phyloP scores from a whole-genome alignment of 2,797 vertebrate species.

The Gambusia yucatana region DNA sequence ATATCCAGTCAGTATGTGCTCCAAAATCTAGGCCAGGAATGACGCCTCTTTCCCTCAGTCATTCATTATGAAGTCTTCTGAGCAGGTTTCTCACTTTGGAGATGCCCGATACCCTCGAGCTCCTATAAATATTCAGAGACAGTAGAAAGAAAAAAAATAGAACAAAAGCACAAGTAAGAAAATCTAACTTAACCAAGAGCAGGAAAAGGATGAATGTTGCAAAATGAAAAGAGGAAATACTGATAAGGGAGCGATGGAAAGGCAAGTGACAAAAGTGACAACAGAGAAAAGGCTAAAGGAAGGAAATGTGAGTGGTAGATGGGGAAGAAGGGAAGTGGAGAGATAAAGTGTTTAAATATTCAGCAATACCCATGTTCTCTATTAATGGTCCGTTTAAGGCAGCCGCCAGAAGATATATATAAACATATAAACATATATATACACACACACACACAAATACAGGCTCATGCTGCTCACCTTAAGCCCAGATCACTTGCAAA shows the following conservation, averaged over 20 bases:
- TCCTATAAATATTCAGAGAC: slow-evolving; percentile 63
- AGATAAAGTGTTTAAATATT: slow-evolving; percentile 78
- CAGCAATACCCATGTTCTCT: slow-evolving; percentile 76
- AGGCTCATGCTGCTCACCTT: slow-evolving; percentile 34
- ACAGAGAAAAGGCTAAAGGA: slow-evolving; percentile 23
- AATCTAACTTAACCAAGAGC: slow-evolving; percentile 14
- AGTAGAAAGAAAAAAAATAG: slow-evolving; percentile 14
- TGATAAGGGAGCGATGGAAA: slow-evolving; percentile 11
- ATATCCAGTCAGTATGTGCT: neutral
- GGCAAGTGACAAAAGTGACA: slow-evolving; percentile 34
- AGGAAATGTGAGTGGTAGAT: slow-evolving; percentile 24
- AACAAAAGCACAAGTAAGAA: slow-evolving; percentile 23
- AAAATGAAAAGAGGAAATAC: slow-evolving; percentile 41
- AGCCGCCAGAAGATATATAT: slow-evolving; percentile 43
- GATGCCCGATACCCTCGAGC: slow-evolving; percentile 45
- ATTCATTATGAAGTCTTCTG: neutral
- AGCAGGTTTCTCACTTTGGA: slow-evolving; percentile 25
- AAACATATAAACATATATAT: too few relatives aligned
- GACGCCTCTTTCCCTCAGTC: neutral
- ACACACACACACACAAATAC: too few relatives aligned
- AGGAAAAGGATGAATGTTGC: slow-evolving; percentile 10
- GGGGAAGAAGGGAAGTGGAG: slow-evolving; percentile 39
- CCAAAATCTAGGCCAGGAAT: slow-evolving; percentile 1
- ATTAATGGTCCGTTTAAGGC: slow-evolving; percentile 77
- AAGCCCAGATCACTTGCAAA: slow-evolving; percentile 51